Evolutionary conservation across 2,113 vertebrate species (phyloP).

Genomic region (Panthera uncia): DNA sequence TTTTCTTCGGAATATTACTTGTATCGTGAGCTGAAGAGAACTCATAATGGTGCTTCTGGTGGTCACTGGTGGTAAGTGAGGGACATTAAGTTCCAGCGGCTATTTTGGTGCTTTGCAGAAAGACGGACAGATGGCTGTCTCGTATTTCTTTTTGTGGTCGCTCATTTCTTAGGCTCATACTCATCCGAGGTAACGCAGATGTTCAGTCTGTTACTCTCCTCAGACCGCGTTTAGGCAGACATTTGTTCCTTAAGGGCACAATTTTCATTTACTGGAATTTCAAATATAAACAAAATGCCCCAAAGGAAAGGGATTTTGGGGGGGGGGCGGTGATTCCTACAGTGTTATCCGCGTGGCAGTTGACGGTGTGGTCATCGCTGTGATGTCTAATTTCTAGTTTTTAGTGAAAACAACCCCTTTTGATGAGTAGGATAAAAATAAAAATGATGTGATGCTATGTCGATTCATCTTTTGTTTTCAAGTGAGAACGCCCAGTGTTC

Average conservation of each 20-base stretch:
- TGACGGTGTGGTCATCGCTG: accelerated
- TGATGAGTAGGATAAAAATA: no score
- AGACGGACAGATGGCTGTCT: neutral
- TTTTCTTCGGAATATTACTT: neutral
- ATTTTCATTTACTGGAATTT: neutral
- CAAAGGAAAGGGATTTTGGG: neutral
- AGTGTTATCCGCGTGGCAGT: no score
- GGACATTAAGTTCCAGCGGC: neutral
- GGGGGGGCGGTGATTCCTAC: neutral
- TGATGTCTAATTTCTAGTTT: neutral
- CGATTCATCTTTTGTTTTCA: accelerated
- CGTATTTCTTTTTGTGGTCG: neutral
- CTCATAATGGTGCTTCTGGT: neutral
- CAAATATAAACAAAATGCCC: neutral
- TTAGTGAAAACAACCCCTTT: neutral
- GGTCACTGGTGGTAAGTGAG: neutral
- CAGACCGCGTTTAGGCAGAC: neutral
- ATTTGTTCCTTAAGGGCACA: neutral
- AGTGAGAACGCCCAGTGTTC: neutral
- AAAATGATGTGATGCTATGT: accelerated
- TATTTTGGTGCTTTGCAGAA: neutral
- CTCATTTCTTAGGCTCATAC: neutral
- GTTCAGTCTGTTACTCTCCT: no score
- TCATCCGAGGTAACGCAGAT: neutral
- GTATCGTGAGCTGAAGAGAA: neutral